A percentile compares a stretch with the other conserved stretches of the same genome.
These are phyloP conservation scores for Macheiramphus alcinus DNA, from an alignment of 2,113 vertebrate genomes.

Conservation along the genomic window DNA sequence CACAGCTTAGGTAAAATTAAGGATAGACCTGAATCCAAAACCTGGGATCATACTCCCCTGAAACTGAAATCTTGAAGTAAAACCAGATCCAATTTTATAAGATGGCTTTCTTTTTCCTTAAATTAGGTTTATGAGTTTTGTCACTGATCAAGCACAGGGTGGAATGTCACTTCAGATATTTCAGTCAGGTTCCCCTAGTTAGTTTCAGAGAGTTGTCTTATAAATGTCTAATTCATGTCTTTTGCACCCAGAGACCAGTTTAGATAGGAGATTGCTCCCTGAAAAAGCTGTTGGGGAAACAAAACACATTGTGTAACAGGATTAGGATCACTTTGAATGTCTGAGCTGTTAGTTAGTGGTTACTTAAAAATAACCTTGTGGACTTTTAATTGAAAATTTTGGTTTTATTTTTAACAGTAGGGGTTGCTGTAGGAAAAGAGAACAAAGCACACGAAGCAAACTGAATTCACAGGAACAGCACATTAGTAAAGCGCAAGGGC, in stretches of 20 bases:
- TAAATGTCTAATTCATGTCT: slow-evolving; percentile 7
- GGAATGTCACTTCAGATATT: slow-evolving; percentile 1
- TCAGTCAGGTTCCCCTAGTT: neutral
- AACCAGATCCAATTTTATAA: neutral
- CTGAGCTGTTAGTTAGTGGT: neutral
- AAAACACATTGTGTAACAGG: slow-evolving; percentile 49
- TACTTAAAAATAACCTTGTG: slow-evolving; percentile 26
- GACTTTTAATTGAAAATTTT: neutral
- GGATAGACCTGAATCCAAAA: neutral
- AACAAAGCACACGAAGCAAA: neutral
- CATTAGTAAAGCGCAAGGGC: neutral
- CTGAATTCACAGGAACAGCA: neutral
- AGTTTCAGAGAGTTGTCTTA: neutral
- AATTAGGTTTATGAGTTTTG: neutral
- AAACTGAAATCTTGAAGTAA: neutral
- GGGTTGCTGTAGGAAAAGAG: slow-evolving; percentile 50
- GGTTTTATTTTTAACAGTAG: slow-evolving; percentile 53
- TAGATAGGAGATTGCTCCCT: neutral
- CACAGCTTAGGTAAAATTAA: neutral
- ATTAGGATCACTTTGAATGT: slow-evolving; percentile 33
- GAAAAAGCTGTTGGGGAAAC: slow-evolving; percentile 16
- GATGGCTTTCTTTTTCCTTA: neutral
- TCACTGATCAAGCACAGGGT: neutral
- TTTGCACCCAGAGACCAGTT: neutral
- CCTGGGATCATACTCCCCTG: neutral